These are phyloP conservation scores for Macropis europaea DNA, from an alignment of 2,888 invertebrate genomes.

Conservation along the genomic window DNA sequence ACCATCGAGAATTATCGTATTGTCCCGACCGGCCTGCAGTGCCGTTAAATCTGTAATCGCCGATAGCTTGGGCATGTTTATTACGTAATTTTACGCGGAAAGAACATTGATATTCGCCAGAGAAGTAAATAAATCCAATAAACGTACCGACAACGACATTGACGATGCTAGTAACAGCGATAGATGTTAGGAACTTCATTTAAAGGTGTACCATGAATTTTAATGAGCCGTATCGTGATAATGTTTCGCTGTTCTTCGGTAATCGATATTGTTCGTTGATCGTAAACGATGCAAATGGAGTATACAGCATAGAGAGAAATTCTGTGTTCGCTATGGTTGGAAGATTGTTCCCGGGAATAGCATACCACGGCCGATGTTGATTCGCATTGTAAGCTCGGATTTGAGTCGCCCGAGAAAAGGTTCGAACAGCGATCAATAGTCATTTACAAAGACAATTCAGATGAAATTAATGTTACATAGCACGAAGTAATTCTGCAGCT, in stretches of 20 bases:
- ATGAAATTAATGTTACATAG: too few species aligned
- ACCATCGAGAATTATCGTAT: too few species aligned
- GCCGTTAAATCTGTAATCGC: slow-evolving; percentile 1
- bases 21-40: too few species aligned
- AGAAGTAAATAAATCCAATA: not conserved
- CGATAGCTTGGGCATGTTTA: not conserved
- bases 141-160: not conserved
- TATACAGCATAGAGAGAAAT: too few species aligned
- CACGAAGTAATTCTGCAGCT: too few species aligned
- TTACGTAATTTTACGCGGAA: not conserved
- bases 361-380: too few species aligned
- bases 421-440: too few species aligned
- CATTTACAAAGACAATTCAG: too few species aligned
- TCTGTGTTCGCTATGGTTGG: too few species aligned
- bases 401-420: too few species aligned
- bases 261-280: not conserved
- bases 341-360: too few species aligned
- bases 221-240: not conserved
- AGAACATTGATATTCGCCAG: not conserved
- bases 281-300: not conserved
- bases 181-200: slow-evolving; percentile 3
- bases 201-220: slow-evolving; percentile 1
- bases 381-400: too few species aligned
- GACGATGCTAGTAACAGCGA: not conserved
- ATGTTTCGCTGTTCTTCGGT: not conserved